Evolutionary conservation across 2,797 vertebrate genomes (phyloP), one percentile per base, ranked within the genome.

Genomic region (Amblyraja radiata): DNA sequence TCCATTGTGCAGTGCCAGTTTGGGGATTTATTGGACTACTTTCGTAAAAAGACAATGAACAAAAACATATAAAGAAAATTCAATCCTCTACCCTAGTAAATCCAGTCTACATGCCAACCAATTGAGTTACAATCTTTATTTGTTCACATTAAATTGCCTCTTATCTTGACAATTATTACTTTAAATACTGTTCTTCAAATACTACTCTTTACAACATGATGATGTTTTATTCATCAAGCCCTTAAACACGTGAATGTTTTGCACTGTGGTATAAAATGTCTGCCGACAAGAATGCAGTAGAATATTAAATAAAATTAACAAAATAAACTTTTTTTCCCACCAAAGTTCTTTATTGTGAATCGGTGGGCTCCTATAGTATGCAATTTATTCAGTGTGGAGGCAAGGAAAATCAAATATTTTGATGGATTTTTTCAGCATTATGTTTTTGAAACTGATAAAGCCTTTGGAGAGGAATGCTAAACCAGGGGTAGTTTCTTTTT

Each of bases 91-190:
- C 84, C 63, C 65, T 18, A 68, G n/a, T 88, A 68, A 88, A 88
- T 88, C 73, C 32, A 92, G 25, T 18, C 39, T 54, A 76, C 13
- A 54, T 18, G 71, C 16, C 46, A 88, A 68, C 61, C 28, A 88
- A 71, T 32, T 91, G 36, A 92, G 71, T 92, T 23, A 28, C 39
- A 58, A 92, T 91, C 32, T 46, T 73, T 91, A 91, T 91, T 91
- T 74, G 65, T 25, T 91, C 90, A 39, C 68, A 73, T 91, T 36
- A 65, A 73, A 91, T 91, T 73, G 46, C 32, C 36, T 74, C 36
- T 91, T 73, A 46, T 46, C 39, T 73, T 74, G 90, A 23, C 21
- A 32, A 46, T 39, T 46, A 91, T 39, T 73, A 73, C 36, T 25
- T 74, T 1, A 73, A 91, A 91, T 73, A 73, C 32, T 13, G 3